These are phyloP conservation scores for Thumatha senex DNA, from an alignment of 2,888 invertebrate species.

Conservation along the genomic window DNA sequence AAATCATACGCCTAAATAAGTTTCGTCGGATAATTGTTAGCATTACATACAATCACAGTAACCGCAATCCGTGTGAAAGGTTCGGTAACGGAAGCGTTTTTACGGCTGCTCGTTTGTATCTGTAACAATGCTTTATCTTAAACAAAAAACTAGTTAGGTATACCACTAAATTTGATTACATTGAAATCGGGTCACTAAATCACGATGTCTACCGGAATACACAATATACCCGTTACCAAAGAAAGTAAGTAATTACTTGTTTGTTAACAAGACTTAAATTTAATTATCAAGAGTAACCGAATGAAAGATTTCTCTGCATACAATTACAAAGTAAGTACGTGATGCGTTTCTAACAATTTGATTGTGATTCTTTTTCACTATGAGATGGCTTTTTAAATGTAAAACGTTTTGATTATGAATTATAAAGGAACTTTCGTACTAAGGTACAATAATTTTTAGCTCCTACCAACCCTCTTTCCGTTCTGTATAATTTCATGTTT, in stretches of 20 bases:
- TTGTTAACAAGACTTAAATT: slow-evolving; percentile 31
- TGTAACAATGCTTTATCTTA: slow-evolving; percentile 48
- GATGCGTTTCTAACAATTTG: slow-evolving; percentile 24
- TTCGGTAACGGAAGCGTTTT: slow-evolving; percentile 63
- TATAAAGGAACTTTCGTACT: slow-evolving; percentile 42
- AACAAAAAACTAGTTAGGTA: slow-evolving; percentile 54
- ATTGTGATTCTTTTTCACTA: slow-evolving; percentile 20
- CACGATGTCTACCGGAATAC: slow-evolving; percentile 37
- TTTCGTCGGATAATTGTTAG: slow-evolving; percentile 52
- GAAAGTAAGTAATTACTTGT: slow-evolving; percentile 40
- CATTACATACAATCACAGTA: slow-evolving; percentile 57
- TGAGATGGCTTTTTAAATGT: slow-evolving; percentile 27
- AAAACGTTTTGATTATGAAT: slow-evolving; percentile 48
- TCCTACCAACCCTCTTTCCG: slow-evolving; percentile 60
- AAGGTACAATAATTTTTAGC: slow-evolving; percentile 26
- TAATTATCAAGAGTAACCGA: slow-evolving; percentile 25
- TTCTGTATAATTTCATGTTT: slow-evolving; percentile 70
- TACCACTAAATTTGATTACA: slow-evolving; percentile 46
- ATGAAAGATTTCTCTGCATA: slow-evolving; percentile 11
- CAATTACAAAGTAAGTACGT: slow-evolving; percentile 10
- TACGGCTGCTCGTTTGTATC: slow-evolving; percentile 52
- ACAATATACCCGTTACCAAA: slow-evolving; percentile 40
- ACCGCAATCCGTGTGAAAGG: slow-evolving; percentile 57
- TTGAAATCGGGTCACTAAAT: slow-evolving; percentile 53
- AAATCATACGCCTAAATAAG: slow-evolving; percentile 41